Evolutionary conservation across 2,797 vertebrate species (phyloP).

Genomic region (Leuciscus waleckii): DNA sequence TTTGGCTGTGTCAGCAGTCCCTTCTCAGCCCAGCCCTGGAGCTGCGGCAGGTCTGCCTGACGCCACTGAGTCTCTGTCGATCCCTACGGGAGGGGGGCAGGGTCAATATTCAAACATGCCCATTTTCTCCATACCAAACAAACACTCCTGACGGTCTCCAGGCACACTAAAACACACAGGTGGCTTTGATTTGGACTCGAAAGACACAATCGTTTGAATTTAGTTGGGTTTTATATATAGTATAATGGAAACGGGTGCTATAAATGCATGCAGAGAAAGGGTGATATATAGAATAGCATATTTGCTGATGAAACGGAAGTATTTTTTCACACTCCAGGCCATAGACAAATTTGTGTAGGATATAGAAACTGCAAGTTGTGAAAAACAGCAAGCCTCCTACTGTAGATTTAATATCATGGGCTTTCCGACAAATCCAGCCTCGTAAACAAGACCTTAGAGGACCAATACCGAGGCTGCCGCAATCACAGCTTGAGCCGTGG

Average conservation of each 20-base stretch:
- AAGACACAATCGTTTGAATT: slow-evolving; percentile 35
- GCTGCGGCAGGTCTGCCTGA: slow-evolving; percentile 88
- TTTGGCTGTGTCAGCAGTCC: slow-evolving; percentile 89
- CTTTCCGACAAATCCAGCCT: slow-evolving; percentile 36
- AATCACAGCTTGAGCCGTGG: slow-evolving; percentile 70
- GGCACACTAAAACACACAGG: slow-evolving; percentile 73
- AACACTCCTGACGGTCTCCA: slow-evolving; percentile 64
- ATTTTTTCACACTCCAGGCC: slow-evolving; percentile 19
- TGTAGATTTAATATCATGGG: slow-evolving; percentile 35
- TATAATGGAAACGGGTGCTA: slow-evolving; percentile 27
- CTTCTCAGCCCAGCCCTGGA: slow-evolving; percentile 89
- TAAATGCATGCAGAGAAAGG: not conserved
- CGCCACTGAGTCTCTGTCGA: slow-evolving; percentile 90
- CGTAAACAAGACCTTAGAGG: slow-evolving; percentile 68
- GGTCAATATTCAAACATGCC: slow-evolving; percentile 79
- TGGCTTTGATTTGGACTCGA: slow-evolving; percentile 58
- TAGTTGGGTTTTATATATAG: slow-evolving; percentile 19
- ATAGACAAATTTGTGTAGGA: slow-evolving; percentile 21
- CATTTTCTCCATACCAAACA: slow-evolving; percentile 58
- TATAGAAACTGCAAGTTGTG: slow-evolving; percentile 30
- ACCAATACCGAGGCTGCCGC: slow-evolving; percentile 71
- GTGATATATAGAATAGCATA: slow-evolving; percentile 8
- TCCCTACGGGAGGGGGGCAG: slow-evolving; percentile 80
- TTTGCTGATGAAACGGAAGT: not conserved
- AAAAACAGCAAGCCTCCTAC: slow-evolving; percentile 28